phyloP scores from a whole-genome alignment of 2,888 invertebrate species.

The Lasioglossum malachurum region DNA sequence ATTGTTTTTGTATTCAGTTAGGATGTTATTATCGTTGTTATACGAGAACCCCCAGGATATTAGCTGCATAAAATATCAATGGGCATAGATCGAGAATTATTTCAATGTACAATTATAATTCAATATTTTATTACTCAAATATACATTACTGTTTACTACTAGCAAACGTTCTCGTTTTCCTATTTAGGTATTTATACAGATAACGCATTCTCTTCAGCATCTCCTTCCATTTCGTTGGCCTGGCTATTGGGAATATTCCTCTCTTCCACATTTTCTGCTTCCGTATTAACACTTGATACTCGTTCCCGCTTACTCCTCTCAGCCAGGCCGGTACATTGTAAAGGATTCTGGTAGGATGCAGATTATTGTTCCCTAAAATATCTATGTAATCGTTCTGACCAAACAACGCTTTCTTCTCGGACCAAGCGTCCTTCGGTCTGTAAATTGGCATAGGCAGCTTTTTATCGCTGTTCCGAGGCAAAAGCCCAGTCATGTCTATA shows the following conservation, averaged over 20 bases:
- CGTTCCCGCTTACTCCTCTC: slow-evolving; percentile 94
- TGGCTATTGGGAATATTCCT: slow-evolving; percentile 86
- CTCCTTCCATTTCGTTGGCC: slow-evolving; percentile 93
- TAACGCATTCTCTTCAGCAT: slow-evolving; percentile 90
- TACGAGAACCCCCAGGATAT: not conserved
- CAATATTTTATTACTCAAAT: slow-evolving; percentile 33
- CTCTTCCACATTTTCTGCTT: slow-evolving; percentile 88
- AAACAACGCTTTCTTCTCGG: slow-evolving; percentile 91
- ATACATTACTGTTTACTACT: slow-evolving; percentile 32
- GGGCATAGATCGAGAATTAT: slow-evolving; percentile 11
- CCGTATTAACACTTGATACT: slow-evolving; percentile 91
- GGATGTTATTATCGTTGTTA: slow-evolving; percentile 15
- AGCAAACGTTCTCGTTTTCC: slow-evolving; percentile 89
- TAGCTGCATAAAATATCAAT: slow-evolving; percentile 6
- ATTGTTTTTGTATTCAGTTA: slow-evolving; percentile 73
- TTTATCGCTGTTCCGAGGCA: slow-evolving; percentile 88
- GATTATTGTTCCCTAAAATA: slow-evolving; percentile 93
- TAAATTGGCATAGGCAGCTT: slow-evolving; percentile 89
- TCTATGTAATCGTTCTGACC: slow-evolving; percentile 99
- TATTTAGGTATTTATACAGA: slow-evolving; percentile 92
- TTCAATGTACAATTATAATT: not conserved
- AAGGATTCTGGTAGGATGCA: slow-evolving; percentile 93
- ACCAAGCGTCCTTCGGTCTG: slow-evolving; percentile 91
- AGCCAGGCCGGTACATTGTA: slow-evolving; percentile 96
- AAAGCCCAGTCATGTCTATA: slow-evolving; percentile 88